A percentile compares a stretch with the other conserved stretches of the same genome.
phyloP scores from a whole-genome alignment of 2,888 invertebrate species.

The Xestia c-nigrum region DNA sequence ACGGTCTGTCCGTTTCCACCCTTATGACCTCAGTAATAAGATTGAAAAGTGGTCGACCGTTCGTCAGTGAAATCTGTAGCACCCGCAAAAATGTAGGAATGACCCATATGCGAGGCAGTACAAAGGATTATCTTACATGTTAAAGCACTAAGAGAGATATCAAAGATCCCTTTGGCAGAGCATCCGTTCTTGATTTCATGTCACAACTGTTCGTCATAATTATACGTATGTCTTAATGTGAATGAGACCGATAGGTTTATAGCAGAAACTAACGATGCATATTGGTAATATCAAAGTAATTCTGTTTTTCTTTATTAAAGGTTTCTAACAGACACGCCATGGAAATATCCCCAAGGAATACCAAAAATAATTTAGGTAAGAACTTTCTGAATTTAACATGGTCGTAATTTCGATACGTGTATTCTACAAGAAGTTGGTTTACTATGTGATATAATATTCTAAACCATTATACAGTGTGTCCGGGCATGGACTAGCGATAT shows the following conservation, averaged over 20 bases:
- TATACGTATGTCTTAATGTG: not conserved
- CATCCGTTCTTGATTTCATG: not conserved
- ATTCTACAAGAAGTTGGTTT: not conserved
- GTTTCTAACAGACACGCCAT: conserved; percentile 4
- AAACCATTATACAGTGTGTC: too few species aligned
- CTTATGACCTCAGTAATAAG: too few species aligned
- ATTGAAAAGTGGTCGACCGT: too few species aligned
- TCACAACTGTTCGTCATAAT: not conserved
- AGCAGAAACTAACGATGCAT: not conserved
- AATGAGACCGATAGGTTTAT: not conserved
- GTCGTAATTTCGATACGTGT: not conserved
- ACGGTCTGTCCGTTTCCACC: too few species aligned
- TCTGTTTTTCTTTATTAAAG: not conserved
- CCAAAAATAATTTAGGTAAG: conserved; percentile 7
- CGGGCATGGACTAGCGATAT: too few species aligned
- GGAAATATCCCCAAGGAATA: conserved; percentile 1
- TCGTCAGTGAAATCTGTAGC: too few species aligned
- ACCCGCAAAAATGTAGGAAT: conserved; percentile 12
- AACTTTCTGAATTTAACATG: conserved; percentile 1
- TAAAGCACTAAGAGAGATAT: not conserved
- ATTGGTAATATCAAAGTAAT: not conserved
- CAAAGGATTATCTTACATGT: not conserved
- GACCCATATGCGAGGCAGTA: not conserved
- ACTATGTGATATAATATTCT: too few species aligned
- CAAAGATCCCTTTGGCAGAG: not conserved